Evolutionary conservation across 2,797 vertebrate species (phyloP), one percentile per base, ranked within the genome.

Genomic region (Poecile montanus): DNA sequence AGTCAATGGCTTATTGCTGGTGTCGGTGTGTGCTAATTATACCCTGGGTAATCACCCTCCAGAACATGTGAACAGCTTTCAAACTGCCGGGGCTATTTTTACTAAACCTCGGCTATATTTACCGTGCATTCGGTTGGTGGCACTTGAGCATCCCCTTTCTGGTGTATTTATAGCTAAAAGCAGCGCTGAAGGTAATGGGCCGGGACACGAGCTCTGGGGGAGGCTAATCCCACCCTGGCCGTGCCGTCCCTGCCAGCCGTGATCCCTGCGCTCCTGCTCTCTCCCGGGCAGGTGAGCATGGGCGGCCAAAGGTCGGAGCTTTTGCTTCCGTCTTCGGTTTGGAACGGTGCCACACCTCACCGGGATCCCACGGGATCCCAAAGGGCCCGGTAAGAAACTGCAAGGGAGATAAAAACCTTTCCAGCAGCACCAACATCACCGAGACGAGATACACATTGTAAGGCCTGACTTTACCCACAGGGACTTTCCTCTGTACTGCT

Each of bases 71-170:
- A 91, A 25, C 54, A 54, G 77, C 83, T 80, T 77, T 87, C 77
- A 66, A 86, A 71, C 61, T 2, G 47, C 71, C 40, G 14, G 26
- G 5, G 42, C 78, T 96, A 83, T 92, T 85, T 96, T 96, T 95
- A 91, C 82, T 70, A 50, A 63, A 67, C 38, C 75, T 77, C 15
- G 14, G 85, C 45, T 91, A 85, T 66, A 89, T 73, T 70, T 91
- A 76, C 79, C 70, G 36, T 4, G 75, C 36, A 1, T 50, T 89
- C 50, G 44, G 44, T 40, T 36, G n/a, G 36, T 66, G 82, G 76
- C 90, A 85, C 63, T 65, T 13, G 2, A 75, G 66, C 57, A 68
- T 36, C 36, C 56, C 30, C 63, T 34, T 26, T 86, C 77, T 77
- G 68, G 13, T 62, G 5, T 89, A 95, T 91, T 95, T 93, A 73